A percentile compares a stretch with the other conserved stretches of the same genome.
These are phyloP conservation scores for Xenentodon cancila DNA, from an alignment of 2,797 vertebrate genomes.

Conservation along the genomic window DNA sequence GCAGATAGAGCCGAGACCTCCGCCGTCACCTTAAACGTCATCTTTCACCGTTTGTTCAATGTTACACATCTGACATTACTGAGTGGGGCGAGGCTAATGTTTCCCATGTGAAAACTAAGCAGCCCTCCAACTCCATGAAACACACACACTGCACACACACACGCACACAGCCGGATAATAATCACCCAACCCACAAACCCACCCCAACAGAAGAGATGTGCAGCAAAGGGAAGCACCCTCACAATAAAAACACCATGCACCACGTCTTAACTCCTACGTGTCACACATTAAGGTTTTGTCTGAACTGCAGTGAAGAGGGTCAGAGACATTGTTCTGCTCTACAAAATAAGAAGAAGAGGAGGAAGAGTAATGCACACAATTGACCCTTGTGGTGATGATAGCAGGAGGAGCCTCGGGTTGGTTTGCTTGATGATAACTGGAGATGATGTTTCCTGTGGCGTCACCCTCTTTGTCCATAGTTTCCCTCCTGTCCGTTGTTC, in stretches of 20 bases:
- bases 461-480: slow-evolving; percentile 76
- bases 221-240: slow-evolving; percentile 63
- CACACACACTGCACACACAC: slow-evolving; percentile 40
- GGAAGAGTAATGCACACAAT: no score
- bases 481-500: slow-evolving; percentile 85
- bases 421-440: slow-evolving; percentile 41
- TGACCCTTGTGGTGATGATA: slow-evolving; percentile 61
- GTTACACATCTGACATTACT: slow-evolving; percentile 2
- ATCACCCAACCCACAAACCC: slow-evolving; percentile 6
- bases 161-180: no score
- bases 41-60: no score
- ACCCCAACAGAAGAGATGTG: slow-evolving; percentile 61
- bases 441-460: slow-evolving; percentile 9
- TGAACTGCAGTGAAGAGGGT: slow-evolving; percentile 52
- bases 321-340: slow-evolving; percentile 59
- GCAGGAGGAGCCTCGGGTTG: slow-evolving; percentile 46
- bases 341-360: slow-evolving; percentile 47
- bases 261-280: slow-evolving; percentile 59
- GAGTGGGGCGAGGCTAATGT: slow-evolving; percentile 6
- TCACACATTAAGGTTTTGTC: slow-evolving; percentile 50
- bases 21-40: background rate
- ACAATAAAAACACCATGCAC: slow-evolving; percentile 17
- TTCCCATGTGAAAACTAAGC: slow-evolving; percentile 41
- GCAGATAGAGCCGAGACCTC: slow-evolving; percentile 11
- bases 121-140: slow-evolving; percentile 36